Evolutionary conservation across 2,888 invertebrate species (phyloP), one percentile per base, ranked within the genome.

Genomic region (Lingula anatina): DNA sequence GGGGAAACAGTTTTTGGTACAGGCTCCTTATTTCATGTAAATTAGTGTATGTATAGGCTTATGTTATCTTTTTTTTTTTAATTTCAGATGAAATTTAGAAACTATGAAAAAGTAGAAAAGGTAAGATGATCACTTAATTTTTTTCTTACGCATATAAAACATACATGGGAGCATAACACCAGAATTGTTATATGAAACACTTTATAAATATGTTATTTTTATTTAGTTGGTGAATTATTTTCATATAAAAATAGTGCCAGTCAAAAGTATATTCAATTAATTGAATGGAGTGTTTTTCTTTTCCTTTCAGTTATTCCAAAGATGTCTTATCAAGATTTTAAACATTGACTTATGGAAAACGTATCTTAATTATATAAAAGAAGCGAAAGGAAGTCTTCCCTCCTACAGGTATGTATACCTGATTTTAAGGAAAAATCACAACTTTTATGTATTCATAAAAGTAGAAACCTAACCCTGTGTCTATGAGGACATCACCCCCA

Each of bases 311-410:
- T 83, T 99, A 62, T 99, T 99, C 82, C 93, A 94, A 83, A 83
- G 96, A 62, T 97, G 96, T 78, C 84, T 99, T 50, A 93, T 96
- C 81, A 95, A 95, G 84, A 96, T 99, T 61, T 84, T 99, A 53
- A 96, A 97, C 80, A 97, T 99, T 59, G 99, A 99, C 77, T 81
- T 99, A 57, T 99, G 99, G 99, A 89, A 96, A 75, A 83, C 95
- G 47, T 99, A 99, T 79, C 84, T 99, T 53, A 88, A 88, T 64
- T 99, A 99, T 79, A 95, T 99, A 31, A 93, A 94, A 80, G 97
- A 99, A 75, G 99, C 97, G 1, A 76, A 76, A 56, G 69, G 68
- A 42, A 65, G 61, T 27, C 61, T 75, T 20, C 68, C 74, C 9
- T 68, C 73, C 5, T 76, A 71, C 67, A 71, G 68, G 68, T 68